Evolutionary conservation across 2,797 vertebrate species (phyloP).

Genomic region (Simalia tracyae): DNA sequence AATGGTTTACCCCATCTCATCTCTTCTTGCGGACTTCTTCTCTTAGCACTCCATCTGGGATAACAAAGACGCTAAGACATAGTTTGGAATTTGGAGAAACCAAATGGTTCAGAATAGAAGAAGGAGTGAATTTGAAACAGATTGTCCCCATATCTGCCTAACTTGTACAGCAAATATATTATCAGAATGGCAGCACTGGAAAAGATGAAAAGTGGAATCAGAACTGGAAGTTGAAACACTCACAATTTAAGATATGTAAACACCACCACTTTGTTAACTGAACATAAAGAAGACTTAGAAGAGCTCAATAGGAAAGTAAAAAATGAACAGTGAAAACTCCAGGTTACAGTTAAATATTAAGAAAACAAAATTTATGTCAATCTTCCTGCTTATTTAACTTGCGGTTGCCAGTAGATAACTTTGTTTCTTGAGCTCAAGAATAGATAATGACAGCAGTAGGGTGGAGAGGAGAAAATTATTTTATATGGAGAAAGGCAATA

Average conservation of each 20-base stretch:
- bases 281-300: neutral
- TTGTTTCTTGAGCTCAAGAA: neutral
- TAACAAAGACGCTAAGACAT: neutral
- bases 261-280: neutral
- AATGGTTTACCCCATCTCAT: neutral
- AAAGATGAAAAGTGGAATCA: neutral
- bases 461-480: neutral
- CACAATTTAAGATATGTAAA: neutral
- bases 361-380: neutral
- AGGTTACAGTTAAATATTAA: neutral
- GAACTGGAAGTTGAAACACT: neutral
- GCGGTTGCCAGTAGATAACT: neutral
- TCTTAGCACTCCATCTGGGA: neutral
- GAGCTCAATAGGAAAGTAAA: neutral
- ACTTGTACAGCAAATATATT: neutral
- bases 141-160: neutral
- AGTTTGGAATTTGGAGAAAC: neutral
- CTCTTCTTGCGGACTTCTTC: neutral
- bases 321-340: neutral
- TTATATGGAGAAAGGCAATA: neutral
- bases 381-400: neutral
- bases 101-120: neutral
- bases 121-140: neutral
- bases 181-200: neutral
- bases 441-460: neutral